phyloP scores from a whole-genome alignment of 1,140 invertebrate genomes.

The Drosophila tsacasi region DNA sequence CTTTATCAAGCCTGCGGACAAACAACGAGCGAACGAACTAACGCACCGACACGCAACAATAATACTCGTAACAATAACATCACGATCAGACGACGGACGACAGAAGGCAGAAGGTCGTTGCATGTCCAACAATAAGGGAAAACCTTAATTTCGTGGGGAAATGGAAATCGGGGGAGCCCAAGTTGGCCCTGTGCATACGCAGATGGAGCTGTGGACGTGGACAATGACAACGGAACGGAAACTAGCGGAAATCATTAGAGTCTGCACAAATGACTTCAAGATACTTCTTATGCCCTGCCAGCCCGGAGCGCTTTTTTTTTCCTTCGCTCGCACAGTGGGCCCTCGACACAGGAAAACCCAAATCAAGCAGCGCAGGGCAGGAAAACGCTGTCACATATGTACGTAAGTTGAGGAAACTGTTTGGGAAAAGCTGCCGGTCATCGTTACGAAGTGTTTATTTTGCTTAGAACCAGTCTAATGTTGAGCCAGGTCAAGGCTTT shows the following conservation, averaged over 20 bases:
- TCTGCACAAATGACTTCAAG: constrained; percentile 79
- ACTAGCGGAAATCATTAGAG: constrained; percentile 82
- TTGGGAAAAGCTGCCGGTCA: constrained; percentile 16
- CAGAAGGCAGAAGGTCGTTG: constrained; percentile 37
- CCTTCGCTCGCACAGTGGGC: constrained; percentile 29
- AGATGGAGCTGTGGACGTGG: constrained; percentile 25
- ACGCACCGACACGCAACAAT: constrained; percentile 50
- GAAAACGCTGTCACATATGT: constrained; percentile 10
- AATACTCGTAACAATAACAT: constrained; percentile 30
- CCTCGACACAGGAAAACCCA: constrained; percentile 25
- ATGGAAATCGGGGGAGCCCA: constrained; percentile 38
- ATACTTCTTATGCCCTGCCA: constrained; percentile 57
- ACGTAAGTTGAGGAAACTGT: constrained; percentile 11
- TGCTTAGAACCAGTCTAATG: background rate
- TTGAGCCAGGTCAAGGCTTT: constrained; percentile 14
- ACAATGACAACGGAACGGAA: constrained; percentile 72
- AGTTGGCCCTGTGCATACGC: constrained; percentile 37
- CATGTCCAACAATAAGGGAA: constrained; percentile 51
- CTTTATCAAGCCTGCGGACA: constrained; percentile 40
- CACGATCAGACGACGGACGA: constrained; percentile 9
- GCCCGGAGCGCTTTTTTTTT: constrained; percentile 47
- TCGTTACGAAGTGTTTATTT: constrained; percentile 15
- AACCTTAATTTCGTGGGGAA: constrained; percentile 53
- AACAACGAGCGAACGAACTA: constrained; percentile 8
- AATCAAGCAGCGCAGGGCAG: constrained; percentile 24